Conservation (phyloP, 1,140 invertebrate genomes). For the Monochamus saltuarius region DNA sequence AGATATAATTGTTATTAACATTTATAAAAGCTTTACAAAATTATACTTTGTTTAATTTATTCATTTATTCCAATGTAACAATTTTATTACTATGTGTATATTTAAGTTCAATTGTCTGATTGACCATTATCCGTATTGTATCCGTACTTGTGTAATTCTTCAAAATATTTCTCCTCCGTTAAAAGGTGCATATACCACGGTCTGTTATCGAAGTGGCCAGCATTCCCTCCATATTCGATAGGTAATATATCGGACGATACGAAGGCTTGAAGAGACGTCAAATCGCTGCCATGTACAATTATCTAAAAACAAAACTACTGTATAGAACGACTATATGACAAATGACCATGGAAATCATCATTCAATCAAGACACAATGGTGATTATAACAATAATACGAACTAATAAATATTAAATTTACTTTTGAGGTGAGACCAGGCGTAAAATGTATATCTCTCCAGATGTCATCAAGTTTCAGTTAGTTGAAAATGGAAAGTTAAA, state of each 20-base stretch:
- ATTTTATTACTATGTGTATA: no score
- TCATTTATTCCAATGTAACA: no score
- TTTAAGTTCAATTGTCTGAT: no score
- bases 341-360: background rate
- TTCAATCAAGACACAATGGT: background rate
- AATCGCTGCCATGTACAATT: slow-evolving; percentile 57
- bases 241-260: slow-evolving; percentile 56
- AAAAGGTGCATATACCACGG: slow-evolving; percentile 46
- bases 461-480: no score
- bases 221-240: slow-evolving; percentile 58
- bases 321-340: background rate
- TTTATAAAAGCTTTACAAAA: no score
- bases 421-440: background rate
- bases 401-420: background rate
- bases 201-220: slow-evolving; percentile 53
- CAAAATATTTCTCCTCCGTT: slow-evolving; percentile 48
- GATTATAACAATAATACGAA: background rate
- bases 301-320: slow-evolving; percentile 47
- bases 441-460: no score
- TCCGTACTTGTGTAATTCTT: slow-evolving; percentile 37
- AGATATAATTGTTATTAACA: no score
- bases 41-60: no score
- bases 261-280: slow-evolving; percentile 53
- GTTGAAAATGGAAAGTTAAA: no score
- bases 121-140: slow-evolving; percentile 28